phyloP scores from a whole-genome alignment of 2,797 vertebrate species.

The Phataginus tetradactyla region DNA sequence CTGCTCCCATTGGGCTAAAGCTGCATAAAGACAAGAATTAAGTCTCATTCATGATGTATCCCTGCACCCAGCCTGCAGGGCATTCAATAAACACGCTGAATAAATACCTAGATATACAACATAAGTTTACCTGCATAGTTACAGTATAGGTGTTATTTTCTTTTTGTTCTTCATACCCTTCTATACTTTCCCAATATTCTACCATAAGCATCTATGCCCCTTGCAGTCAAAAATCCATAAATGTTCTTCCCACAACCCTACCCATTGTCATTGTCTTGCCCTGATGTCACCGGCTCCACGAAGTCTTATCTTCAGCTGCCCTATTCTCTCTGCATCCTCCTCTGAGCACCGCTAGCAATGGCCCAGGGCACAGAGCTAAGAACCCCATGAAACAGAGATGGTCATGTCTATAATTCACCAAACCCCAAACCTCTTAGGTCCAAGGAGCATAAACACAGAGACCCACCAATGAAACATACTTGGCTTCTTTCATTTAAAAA shows the following conservation, averaged over 20 bases:
- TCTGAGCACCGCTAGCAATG: accelerated
- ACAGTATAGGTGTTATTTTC: not conserved
- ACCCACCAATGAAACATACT: not conserved
- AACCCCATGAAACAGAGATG: not conserved
- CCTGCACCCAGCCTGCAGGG: not conserved
- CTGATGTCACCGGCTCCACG: not conserved
- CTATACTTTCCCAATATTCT: not conserved
- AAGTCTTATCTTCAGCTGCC: not conserved
- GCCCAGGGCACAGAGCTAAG: not conserved
- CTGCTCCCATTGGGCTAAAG: not conserved
- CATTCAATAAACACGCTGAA: not conserved
- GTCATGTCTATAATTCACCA: not conserved
- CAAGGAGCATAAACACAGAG: not conserved
- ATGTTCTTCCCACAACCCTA: not conserved
- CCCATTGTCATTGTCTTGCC: not conserved
- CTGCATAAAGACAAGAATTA: not conserved
- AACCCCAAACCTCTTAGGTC: not conserved
- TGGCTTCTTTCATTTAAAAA: not conserved
- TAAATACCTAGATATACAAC: not conserved
- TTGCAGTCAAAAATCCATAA: not conserved
- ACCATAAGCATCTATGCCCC: not conserved
- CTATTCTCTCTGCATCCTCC: not conserved
- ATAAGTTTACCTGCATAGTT: not conserved
- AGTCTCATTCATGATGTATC: not conserved
- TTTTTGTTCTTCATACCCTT: not conserved